Percentiles rank a stretch among this genome's conserved stretches.
These are phyloP conservation scores for Gallirallus australis DNA, from an alignment of 2,797 vertebrate genomes.

Conservation along the genomic window DNA sequence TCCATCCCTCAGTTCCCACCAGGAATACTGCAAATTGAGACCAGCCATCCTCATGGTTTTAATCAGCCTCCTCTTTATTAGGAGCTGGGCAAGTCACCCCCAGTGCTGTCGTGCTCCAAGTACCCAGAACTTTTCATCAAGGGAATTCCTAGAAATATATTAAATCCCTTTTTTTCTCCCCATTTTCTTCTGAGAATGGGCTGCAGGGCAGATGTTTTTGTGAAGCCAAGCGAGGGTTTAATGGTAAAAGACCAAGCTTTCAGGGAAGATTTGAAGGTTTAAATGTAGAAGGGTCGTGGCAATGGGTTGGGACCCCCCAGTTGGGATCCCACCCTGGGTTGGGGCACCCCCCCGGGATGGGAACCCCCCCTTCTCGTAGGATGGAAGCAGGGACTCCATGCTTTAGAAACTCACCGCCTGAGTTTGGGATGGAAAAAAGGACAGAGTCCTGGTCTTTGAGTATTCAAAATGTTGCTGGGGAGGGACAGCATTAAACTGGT, in stretches of 20 bases:
- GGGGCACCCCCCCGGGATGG: not conserved
- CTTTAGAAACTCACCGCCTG: accelerated
- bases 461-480: not conserved
- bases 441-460: accelerated
- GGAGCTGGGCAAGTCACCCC: not conserved
- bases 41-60: not conserved
- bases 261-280: not conserved
- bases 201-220: not conserved
- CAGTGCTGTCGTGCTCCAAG: accelerated
- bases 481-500: not conserved
- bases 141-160: conserved; percentile 18
- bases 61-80: not conserved
- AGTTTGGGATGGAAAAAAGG: not conserved
- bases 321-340: not conserved
- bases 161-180: not conserved
- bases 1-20: not conserved
- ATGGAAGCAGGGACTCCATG: accelerated
- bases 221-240: not conserved
- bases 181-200: not conserved
- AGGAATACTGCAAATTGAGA: not conserved
- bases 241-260: not conserved
- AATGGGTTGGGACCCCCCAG: not conserved
- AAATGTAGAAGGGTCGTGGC: not conserved
- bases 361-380: not conserved
- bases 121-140: not conserved